These are phyloP conservation scores for Corydoras maculifer DNA, from an alignment of 2,113 vertebrate species.

Conservation along the genomic window DNA sequence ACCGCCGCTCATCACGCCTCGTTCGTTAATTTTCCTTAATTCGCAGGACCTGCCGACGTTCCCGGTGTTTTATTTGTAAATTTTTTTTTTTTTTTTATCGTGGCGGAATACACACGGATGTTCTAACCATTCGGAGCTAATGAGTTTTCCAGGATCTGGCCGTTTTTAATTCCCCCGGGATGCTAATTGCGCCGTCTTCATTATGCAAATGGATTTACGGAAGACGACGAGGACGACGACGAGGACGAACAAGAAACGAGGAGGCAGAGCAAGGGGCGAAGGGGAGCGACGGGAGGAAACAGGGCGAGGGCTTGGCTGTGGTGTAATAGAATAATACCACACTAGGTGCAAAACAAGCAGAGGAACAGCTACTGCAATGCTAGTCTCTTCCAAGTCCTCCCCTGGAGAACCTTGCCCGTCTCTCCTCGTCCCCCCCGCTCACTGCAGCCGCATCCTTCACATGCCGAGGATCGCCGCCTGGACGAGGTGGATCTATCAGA, in stretches of 20 bases:
- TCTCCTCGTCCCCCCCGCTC: conserved; percentile 54
- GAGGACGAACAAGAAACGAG: conserved; percentile 62
- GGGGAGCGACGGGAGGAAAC: conserved; percentile 45
- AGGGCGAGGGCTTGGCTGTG: conserved; percentile 32
- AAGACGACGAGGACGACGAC: conserved; percentile 61
- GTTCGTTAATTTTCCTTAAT: conserved; percentile 56
- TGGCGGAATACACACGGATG: conserved; percentile 67
- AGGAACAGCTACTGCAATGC: conserved; percentile 64
- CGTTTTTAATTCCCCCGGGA: conserved; percentile 70
- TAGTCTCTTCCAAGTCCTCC: conserved; percentile 61
- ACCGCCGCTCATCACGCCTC: conserved; percentile 45
- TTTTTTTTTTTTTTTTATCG: conserved; percentile 64
- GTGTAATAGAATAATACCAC: conserved; percentile 56
- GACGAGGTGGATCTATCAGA: conserved; percentile 68
- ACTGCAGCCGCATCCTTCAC: conserved; percentile 54
- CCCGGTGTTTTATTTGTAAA: neutral
- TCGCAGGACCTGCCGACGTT: conserved; percentile 47
- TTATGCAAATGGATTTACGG: conserved; percentile 96
- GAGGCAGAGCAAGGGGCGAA: conserved; percentile 55
- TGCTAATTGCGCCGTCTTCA: conserved; percentile 87
- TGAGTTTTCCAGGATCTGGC: conserved; percentile 90
- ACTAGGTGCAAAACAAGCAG: conserved; percentile 69
- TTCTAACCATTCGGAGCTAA: conserved; percentile 86
- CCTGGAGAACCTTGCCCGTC: conserved; percentile 61
- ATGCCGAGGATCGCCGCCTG: conserved; percentile 59